Percentiles rank a stretch among this genome's conserved stretches.
Conservation (phyloP, 2,797 vertebrate genomes). For the Neomorphus geoffroyi region DNA sequence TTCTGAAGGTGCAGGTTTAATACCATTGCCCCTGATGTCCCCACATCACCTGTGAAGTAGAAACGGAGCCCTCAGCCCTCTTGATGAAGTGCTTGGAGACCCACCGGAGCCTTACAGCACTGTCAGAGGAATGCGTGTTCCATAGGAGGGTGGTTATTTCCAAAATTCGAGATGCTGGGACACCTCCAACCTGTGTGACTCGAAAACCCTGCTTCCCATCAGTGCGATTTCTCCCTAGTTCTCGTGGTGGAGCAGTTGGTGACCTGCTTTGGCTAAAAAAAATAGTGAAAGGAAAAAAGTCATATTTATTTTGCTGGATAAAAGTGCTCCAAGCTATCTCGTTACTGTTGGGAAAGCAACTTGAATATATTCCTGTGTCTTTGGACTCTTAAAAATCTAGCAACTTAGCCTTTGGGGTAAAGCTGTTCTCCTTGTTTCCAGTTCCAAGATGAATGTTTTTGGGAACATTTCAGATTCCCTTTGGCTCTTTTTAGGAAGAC, state of each 20-base stretch:
- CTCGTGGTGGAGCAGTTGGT: neutral
- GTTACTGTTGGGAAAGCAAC: neutral
- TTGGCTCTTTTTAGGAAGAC: neutral
- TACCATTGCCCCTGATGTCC: neutral
- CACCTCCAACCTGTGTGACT: fast-evolving
- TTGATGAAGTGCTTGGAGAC: neutral
- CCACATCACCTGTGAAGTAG: fast-evolving
- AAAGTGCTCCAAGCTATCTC: neutral
- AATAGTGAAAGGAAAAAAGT: neutral
- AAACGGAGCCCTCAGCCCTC: neutral
- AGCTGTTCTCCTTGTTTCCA: neutral
- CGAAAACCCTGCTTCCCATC: fast-evolving
- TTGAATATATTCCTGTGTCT: neutral
- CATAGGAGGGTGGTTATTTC: fast-evolving
- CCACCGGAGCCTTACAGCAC: neutral
- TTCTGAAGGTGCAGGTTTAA: neutral
- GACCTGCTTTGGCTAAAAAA: neutral
- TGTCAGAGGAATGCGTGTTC: neutral
- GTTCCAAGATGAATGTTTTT: neutral
- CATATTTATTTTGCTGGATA: neutral
- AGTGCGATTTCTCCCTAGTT: fast-evolving
- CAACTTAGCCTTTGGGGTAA: constrained; percentile 3
- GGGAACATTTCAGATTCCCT: constrained; percentile 32
- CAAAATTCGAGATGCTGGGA: fast-evolving
- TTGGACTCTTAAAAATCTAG: neutral